Conservation (phyloP, 2,113 vertebrate species). For the Hippocampus barbouri region DNA sequence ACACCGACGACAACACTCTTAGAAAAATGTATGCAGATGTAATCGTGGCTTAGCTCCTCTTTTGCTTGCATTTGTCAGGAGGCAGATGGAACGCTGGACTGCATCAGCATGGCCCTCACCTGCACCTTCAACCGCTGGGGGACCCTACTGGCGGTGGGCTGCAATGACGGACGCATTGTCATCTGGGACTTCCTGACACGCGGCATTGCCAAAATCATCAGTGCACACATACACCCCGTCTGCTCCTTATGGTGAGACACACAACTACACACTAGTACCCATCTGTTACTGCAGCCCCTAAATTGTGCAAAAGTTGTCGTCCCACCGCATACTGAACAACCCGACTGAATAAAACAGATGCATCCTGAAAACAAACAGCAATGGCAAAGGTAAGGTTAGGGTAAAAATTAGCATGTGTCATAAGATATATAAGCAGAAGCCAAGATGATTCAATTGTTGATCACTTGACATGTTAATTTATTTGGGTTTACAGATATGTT, state of each 20-base stretch:
- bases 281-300: no score
- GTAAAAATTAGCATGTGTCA: no score
- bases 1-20: background rate
- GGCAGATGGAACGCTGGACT: conserved; percentile 94
- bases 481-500: no score
- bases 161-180: conserved; percentile 95
- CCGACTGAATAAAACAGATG: no score
- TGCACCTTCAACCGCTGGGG: conserved; percentile 99
- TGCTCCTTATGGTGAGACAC: conserved; percentile 86
- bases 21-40: background rate
- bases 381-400: no score
- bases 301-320: background rate
- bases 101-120: conserved; percentile 98
- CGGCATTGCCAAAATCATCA: conserved; percentile 97
- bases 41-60: background rate
- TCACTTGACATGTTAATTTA: no score
- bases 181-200: conserved; percentile 98
- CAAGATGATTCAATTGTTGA: no score
- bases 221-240: conserved; percentile 95
- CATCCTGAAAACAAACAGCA: no score
- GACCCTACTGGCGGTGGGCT: conserved; percentile 92
- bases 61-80: conserved; percentile 70
- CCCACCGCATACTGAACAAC: no score
- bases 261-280: no score
- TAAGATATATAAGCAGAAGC: no score